phyloP scores from a whole-genome alignment of 2,113 vertebrate genomes.

The Eublepharis macularius region DNA sequence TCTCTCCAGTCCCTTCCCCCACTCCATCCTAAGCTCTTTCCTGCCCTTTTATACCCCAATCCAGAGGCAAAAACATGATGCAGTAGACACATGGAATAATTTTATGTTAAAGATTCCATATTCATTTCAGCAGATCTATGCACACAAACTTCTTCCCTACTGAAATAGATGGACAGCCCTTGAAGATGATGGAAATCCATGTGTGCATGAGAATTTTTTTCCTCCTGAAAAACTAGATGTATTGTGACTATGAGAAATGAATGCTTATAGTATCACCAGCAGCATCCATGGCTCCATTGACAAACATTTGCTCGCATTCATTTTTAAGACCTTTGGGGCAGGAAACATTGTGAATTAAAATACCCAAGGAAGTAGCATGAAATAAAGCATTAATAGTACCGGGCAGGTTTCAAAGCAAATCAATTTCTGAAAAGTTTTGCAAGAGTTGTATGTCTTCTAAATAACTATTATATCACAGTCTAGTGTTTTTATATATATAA shows the following conservation, averaged over 20 bases:
- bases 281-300: neutral
- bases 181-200: neutral
- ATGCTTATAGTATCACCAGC: neutral
- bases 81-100: neutral
- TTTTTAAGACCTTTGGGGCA: neutral
- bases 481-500: neutral
- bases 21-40: neutral
- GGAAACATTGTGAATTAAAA: neutral
- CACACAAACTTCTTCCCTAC: neutral
- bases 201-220: neutral
- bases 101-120: neutral
- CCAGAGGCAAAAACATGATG: neutral
- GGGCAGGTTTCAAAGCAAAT: neutral
- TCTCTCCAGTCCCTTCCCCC: neutral
- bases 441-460: neutral
- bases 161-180: neutral
- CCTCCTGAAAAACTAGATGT: neutral
- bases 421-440: neutral
- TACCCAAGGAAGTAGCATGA: neutral
- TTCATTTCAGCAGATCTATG: neutral
- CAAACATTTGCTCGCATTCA: neutral
- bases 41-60: neutral
- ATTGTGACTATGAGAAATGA: neutral
- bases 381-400: neutral
- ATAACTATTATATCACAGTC: neutral